Evolutionary conservation across 1,140 invertebrate species (phyloP), one percentile per base, ranked within the genome.

Genomic region (Pygmarrhopalites habei): DNA sequence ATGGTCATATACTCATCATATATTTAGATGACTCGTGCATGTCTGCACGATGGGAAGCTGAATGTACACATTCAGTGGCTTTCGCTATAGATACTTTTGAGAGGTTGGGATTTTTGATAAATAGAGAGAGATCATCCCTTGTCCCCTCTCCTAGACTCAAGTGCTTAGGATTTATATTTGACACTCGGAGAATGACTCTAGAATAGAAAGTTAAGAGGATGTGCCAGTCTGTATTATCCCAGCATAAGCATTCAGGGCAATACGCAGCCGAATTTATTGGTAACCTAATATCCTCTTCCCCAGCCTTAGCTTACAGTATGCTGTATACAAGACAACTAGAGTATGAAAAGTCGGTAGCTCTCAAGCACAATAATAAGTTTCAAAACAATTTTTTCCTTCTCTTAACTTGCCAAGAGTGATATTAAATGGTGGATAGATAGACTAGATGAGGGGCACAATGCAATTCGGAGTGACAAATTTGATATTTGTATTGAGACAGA

Each of bases 1-100:
- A 21, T 5, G 64, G 64, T 2, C 19, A 61, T 2, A 2, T 15
- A 29, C 19, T 58, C 3, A 26, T 65, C n/a, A 15, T 46, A 2
- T 65, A 61, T 28, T 39, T 61, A 35, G 64, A 65, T 39, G 59
- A 65, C 46, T 21, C 55, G 25, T 49, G 49, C 7, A 29, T 52
- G n/a, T 46, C 14, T 3, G 23, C 0, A 26, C 19, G 25, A 28
- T 41, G 2, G 2, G 44, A 28, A 49, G 49, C 35, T 17, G 19
- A 23, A 57, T 28, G 29, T n/a, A n/a, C n/a, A 23, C 39, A 7
- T 2, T 2, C 2, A 30, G 56, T 47, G 39, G 26, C 2, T 15
- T 2, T 26, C 2, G 21, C 7, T 23, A 26, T 4, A 26, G 19
- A 23, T 26, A 23, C 26, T 5, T 15, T 52, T 5, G 5, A 23